Evolutionary conservation across 2,797 vertebrate species (phyloP).

Genomic region (Cheirogaleus major): DNA sequence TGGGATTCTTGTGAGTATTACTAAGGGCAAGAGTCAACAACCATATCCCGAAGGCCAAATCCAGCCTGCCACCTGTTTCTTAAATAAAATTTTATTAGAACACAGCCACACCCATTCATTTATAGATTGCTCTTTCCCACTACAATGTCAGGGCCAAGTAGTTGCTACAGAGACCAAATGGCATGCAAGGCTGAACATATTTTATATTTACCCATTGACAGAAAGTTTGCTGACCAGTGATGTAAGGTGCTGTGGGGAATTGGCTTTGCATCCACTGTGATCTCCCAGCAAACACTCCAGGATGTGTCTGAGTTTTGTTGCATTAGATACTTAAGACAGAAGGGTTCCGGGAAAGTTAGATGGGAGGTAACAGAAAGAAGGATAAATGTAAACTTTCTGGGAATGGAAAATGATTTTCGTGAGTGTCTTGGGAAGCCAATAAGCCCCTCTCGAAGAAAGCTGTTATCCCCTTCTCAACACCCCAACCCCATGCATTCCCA

Average conservation of each 20-base stretch:
- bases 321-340: neutral
- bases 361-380: neutral
- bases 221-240: neutral
- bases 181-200: neutral
- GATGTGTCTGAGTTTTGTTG: neutral
- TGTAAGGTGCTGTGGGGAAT: neutral
- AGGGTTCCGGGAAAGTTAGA: neutral
- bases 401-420: neutral
- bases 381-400: neutral
- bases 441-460: neutral
- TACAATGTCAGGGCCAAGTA: neutral
- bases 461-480: neutral
- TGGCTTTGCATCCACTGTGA: neutral
- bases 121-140: neutral
- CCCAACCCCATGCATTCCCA: neutral
- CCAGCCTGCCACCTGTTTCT: neutral
- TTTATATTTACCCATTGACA: neutral
- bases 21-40: neutral
- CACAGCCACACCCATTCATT: neutral
- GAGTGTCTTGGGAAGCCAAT: neutral
- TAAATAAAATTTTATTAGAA: slow-evolving; percentile 3
- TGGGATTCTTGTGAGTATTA: neutral
- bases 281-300: neutral
- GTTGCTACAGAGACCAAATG: neutral
- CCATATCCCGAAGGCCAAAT: neutral